Evolutionary conservation across 2,113 vertebrate genomes (phyloP).

Genomic region (Lates calcarifer): DNA sequence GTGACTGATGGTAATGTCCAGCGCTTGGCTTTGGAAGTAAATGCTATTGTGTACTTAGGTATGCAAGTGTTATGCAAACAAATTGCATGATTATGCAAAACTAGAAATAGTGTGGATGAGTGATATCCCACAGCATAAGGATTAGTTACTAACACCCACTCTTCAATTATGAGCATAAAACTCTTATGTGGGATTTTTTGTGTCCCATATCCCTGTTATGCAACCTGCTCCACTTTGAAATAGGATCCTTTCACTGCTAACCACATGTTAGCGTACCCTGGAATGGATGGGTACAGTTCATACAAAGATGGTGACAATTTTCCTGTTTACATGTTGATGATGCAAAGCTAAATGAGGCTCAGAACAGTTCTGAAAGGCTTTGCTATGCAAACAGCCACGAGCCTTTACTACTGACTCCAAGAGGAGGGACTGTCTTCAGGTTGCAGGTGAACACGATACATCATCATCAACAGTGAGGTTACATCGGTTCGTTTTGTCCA

Average conservation of each 20-base stretch:
- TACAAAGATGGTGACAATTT: neutral
- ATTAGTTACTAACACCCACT: conserved; percentile 79
- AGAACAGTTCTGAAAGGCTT: neutral
- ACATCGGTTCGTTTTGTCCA: conserved; percentile 31
- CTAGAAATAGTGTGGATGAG: conserved; percentile 68
- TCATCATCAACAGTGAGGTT: conserved; percentile 42
- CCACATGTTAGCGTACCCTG: conserved; percentile 35
- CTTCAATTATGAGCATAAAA: conserved; percentile 79
- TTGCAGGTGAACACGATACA: conserved; percentile 38
- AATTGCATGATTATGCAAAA: conserved; percentile 74
- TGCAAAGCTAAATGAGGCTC: neutral
- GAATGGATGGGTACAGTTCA: conserved; percentile 22
- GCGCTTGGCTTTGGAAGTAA: conserved; percentile 22
- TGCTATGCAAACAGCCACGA: neutral
- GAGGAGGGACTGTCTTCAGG: conserved; percentile 24
- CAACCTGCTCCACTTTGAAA: conserved; percentile 76
- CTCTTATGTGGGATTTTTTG: conserved; percentile 64
- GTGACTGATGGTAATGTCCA: conserved; percentile 49
- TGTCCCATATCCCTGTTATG: conserved; percentile 70
- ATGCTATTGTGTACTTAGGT: conserved; percentile 38
- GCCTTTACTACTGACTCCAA: neutral
- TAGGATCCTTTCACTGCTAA: conserved; percentile 50
- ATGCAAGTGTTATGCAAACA: conserved; percentile 70
- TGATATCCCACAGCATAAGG: conserved; percentile 73
- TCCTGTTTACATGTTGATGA: neutral